Conservation (phyloP, 2,888 invertebrate species). For the Lysandra bellargus region DNA sequence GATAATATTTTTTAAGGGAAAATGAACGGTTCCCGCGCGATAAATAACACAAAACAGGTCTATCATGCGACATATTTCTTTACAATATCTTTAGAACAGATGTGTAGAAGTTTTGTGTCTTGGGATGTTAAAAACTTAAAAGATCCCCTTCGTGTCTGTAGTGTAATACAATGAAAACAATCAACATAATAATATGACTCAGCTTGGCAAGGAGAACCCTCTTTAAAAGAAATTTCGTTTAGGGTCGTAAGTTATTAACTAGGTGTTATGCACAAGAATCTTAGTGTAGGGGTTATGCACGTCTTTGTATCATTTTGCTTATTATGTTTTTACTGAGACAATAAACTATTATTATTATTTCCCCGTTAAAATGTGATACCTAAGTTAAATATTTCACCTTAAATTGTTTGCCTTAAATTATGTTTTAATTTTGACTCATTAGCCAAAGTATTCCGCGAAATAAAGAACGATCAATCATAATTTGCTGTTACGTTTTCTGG, state of each 20-base stretch:
- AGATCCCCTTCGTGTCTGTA: not conserved
- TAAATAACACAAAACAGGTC: too few relatives aligned
- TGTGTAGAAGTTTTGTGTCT: not conserved
- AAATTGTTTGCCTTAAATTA: too few relatives aligned
- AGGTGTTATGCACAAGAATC: not conserved
- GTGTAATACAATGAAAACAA: not conserved
- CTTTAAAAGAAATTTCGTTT: not conserved
- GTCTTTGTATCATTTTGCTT: too few relatives aligned
- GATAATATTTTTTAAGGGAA: too few relatives aligned
- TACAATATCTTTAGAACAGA: not conserved
- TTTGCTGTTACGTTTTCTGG: not conserved
- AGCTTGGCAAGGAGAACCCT: not conserved
- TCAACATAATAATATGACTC: not conserved
- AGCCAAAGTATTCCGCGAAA: not conserved
- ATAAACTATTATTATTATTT: too few relatives aligned
- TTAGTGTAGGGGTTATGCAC: too few relatives aligned
- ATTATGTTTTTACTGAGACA: too few relatives aligned
- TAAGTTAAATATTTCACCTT: too few relatives aligned
- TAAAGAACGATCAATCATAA: constrained; percentile 23
- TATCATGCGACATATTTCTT: not conserved
- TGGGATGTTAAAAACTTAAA: not conserved
- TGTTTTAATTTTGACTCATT: too few relatives aligned
- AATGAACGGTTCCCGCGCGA: too few relatives aligned
- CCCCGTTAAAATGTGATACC: too few relatives aligned
- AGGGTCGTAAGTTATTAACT: not conserved